These are phyloP conservation scores for Pocillopora grandis DNA, from an alignment of 92 coral and sea anemone genomes.

Conservation along the genomic window DNA sequence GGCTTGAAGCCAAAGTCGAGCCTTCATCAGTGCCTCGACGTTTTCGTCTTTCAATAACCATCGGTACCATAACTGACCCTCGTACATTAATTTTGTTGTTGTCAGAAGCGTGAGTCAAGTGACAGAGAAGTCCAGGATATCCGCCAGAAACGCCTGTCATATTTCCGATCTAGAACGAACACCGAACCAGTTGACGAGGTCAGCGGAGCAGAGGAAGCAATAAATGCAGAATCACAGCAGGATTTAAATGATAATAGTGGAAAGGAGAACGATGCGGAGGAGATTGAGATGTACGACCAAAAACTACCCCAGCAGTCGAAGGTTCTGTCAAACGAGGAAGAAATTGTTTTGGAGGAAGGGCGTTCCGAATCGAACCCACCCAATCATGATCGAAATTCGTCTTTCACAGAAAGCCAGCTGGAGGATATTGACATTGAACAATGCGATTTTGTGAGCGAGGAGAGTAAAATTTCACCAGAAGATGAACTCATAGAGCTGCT, in stretches of 20 bases:
- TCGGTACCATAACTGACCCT: not conserved
- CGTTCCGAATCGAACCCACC: not conserved
- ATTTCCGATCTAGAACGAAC: conserved; percentile 76
- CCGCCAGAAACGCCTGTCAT: conserved; percentile 72
- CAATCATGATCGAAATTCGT: conserved; percentile 30
- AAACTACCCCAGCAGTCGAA: not conserved
- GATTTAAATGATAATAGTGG: not conserved
- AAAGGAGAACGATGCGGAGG: not conserved
- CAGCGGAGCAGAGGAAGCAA: not conserved
- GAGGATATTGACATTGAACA: conserved; percentile 86
- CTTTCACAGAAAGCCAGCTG: conserved; percentile 68
- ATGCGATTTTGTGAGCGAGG: conserved; percentile 75
- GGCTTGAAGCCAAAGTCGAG: no score
- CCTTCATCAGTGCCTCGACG: not conserved
- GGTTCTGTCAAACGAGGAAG: not conserved
- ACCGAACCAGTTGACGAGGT: conserved; percentile 57
- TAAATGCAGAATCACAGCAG: not conserved
- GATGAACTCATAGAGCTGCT: conserved; percentile 76
- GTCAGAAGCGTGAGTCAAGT: conserved; percentile 31
- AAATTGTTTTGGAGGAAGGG: not conserved
- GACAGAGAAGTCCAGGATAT: conserved; percentile 30
- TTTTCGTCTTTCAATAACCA: not conserved
- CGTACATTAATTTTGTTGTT: not conserved
- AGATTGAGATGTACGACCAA: not conserved
- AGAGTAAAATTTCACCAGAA: conserved; percentile 63